A percentile compares a stretch with the other conserved stretches of the same genome.
Evolutionary conservation across 2,113 vertebrate genomes (phyloP).

Genomic region (Okapia johnstoni): DNA sequence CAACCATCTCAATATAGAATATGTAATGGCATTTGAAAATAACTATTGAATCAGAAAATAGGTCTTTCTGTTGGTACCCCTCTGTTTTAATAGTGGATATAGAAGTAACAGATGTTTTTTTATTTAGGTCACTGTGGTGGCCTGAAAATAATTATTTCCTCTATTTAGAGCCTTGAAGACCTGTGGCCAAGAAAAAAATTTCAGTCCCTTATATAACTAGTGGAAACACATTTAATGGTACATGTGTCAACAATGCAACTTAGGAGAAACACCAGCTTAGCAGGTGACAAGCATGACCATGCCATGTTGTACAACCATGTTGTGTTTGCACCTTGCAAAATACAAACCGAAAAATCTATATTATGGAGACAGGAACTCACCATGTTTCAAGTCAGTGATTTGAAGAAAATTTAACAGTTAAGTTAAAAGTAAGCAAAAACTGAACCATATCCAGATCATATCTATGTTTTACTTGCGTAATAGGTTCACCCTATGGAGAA

Average conservation of each 20-base stretch:
- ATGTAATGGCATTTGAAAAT: background rate
- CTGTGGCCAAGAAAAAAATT: background rate
- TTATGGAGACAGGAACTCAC: background rate
- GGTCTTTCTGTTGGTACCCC: background rate
- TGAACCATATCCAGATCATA: background rate
- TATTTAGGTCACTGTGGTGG: slow-evolving; percentile 32
- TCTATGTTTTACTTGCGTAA: background rate
- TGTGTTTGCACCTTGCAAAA: background rate
- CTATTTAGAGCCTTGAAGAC: slow-evolving; percentile 24
- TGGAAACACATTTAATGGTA: background rate
- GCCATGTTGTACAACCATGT: background rate
- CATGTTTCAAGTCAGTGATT: background rate
- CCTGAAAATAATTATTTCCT: slow-evolving; percentile 58
- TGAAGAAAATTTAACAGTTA: slow-evolving; percentile 14
- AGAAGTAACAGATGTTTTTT: slow-evolving; percentile 56
- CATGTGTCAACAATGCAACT: background rate
- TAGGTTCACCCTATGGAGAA: background rate
- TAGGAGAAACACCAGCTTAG: background rate
- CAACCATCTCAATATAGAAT: background rate
- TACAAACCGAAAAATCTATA: background rate
- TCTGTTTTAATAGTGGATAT: background rate
- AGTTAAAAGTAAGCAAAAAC: slow-evolving; percentile 13
- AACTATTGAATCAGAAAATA: background rate
- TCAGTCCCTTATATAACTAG: background rate
- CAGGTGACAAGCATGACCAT: background rate